Evolutionary conservation across 1,140 invertebrate species (phyloP).

Genomic region (Trachymyrmex cornetzi): DNA sequence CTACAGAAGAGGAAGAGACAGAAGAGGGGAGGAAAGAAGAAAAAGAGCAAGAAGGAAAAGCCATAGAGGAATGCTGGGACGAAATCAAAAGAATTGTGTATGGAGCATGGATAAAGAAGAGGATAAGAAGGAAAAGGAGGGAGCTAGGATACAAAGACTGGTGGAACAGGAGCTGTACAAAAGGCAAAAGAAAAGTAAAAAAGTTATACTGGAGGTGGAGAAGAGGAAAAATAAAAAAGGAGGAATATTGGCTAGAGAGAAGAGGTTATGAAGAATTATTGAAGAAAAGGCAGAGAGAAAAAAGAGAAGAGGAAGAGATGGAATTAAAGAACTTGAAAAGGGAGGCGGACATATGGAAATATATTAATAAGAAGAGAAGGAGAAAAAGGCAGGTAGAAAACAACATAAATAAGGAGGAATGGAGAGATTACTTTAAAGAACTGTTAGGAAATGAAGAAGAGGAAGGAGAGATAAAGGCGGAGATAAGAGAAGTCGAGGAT

Average conservation of each 20-base stretch:
- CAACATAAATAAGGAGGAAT: no score
- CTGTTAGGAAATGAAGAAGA: background rate
- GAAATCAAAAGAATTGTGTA: no score
- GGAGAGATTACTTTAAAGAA: no score
- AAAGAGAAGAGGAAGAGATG: background rate
- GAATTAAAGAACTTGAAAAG: background rate
- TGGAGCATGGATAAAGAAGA: background rate
- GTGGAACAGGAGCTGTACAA: background rate
- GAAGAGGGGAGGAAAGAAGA: no score
- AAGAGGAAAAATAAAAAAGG: background rate
- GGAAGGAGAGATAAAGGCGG: background rate
- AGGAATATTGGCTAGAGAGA: background rate
- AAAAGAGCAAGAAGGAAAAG: no score
- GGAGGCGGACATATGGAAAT: no score
- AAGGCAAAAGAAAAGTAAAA: background rate
- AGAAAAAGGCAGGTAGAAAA: background rate
- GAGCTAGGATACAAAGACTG: background rate
- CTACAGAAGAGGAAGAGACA: no score
- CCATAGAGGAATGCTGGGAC: no score
- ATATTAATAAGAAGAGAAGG: background rate
- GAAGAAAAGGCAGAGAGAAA: background rate
- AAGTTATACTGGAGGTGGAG: conserved; percentile 8
- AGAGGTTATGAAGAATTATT: background rate
- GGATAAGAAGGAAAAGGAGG: background rate
- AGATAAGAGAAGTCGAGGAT: background rate